Conservation (phyloP, 2,113 vertebrate species). For the Phylloscopus trochiloides region DNA sequence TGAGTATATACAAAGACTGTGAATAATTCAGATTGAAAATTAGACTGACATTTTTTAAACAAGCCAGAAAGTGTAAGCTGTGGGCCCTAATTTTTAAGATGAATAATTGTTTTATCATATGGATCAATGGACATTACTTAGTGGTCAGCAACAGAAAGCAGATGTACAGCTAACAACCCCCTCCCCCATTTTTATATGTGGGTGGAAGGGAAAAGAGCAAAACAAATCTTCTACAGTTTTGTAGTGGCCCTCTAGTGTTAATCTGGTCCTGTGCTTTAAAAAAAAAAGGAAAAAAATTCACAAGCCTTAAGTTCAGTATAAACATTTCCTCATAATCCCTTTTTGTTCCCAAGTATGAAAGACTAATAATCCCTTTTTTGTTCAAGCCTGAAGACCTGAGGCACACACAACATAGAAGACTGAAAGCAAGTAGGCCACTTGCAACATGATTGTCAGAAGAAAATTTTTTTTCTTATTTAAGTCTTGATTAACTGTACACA, state of each 20-base stretch:
- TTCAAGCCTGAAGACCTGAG: background rate
- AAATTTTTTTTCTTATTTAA: background rate
- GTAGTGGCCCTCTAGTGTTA: background rate
- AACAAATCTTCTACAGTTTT: background rate
- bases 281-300: background rate
- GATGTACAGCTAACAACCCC: background rate
- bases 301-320: background rate
- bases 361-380: background rate
- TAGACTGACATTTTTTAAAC: background rate
- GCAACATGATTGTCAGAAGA: background rate
- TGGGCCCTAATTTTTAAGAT: background rate
- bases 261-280: background rate
- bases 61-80: background rate
- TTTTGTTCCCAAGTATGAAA: background rate
- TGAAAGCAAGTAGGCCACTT: background rate
- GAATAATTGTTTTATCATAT: background rate
- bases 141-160: background rate
- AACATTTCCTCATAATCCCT: background rate
- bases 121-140: background rate
- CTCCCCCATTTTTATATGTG: accelerated
- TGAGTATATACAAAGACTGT: background rate
- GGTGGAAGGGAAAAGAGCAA: background rate
- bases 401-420: background rate
- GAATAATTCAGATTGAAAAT: background rate
- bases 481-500: background rate